A percentile compares a stretch with the other conserved stretches of the same genome.
Evolutionary conservation across 2,797 vertebrate species (phyloP).

Genomic region (Molossus alvarezi): DNA sequence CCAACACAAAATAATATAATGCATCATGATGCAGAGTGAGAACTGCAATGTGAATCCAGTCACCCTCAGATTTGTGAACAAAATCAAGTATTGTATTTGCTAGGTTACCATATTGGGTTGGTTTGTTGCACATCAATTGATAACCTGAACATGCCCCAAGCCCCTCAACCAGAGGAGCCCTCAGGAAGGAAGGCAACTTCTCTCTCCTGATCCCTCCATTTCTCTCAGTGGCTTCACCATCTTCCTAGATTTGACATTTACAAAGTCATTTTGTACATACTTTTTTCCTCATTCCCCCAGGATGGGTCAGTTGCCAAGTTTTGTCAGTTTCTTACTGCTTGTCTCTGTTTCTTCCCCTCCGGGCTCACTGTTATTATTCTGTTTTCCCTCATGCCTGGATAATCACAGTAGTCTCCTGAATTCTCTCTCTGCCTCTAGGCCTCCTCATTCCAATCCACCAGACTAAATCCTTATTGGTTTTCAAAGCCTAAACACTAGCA

Average conservation of each 20-base stretch:
- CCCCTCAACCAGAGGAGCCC: neutral
- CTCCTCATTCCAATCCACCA: neutral
- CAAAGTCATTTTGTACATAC: constrained; percentile 8
- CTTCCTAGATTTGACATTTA: constrained; percentile 2
- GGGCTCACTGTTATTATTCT: neutral
- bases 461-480: neutral
- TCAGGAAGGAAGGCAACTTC: neutral
- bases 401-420: neutral
- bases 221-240: neutral
- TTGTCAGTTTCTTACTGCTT: neutral
- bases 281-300: neutral
- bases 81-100: neutral
- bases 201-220: neutral
- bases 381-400: neutral
- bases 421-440: constrained; percentile 19
- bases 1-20: neutral
- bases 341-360: neutral
- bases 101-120: neutral
- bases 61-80: neutral
- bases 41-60: neutral
- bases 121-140: neutral
- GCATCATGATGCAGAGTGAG: neutral
- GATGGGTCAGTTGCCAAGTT: constrained; percentile 35
- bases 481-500: neutral
- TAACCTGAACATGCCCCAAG: neutral